Conservation (phyloP, 2,888 invertebrate genomes). For the Melipona beecheii region DNA sequence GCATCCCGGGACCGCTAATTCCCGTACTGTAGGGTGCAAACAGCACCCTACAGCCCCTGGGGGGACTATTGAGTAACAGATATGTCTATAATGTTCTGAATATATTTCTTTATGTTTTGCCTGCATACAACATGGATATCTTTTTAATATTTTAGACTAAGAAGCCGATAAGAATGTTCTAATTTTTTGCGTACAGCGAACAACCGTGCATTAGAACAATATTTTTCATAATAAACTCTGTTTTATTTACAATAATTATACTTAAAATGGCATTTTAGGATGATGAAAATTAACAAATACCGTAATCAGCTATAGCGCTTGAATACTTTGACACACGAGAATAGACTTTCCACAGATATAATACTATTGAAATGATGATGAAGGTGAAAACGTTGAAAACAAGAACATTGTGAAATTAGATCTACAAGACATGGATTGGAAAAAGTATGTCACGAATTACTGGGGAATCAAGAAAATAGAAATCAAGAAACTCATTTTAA, state of each 20-base stretch:
- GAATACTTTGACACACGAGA: conserved; percentile 94
- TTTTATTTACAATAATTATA: neutral
- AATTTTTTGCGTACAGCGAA: neutral
- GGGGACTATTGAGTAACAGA: neutral
- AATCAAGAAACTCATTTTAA: neutral
- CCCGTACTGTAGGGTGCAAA: too few relatives aligned
- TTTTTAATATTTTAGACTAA: neutral
- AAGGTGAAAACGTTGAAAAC: conserved; percentile 86
- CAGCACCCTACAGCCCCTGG: too few relatives aligned
- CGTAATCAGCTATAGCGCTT: conserved; percentile 91
- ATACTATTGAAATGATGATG: conserved; percentile 86
- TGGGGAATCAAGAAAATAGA: too few relatives aligned
- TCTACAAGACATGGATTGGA: conserved; percentile 90
- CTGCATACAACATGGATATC: neutral
- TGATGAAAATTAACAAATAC: conserved; percentile 93
- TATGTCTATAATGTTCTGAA: neutral
- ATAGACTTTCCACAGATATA: conserved; percentile 91
- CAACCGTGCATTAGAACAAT: neutral
- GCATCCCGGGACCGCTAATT: too few relatives aligned
- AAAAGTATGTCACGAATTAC: conserved; percentile 91
- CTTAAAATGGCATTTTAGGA: conserved; percentile 85
- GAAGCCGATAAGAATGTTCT: neutral
- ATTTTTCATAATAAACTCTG: neutral
- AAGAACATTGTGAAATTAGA: conserved; percentile 87
- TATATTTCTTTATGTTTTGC: neutral